Conservation (phyloP, 2,888 invertebrate genomes). For the Trachelus stipa region DNA sequence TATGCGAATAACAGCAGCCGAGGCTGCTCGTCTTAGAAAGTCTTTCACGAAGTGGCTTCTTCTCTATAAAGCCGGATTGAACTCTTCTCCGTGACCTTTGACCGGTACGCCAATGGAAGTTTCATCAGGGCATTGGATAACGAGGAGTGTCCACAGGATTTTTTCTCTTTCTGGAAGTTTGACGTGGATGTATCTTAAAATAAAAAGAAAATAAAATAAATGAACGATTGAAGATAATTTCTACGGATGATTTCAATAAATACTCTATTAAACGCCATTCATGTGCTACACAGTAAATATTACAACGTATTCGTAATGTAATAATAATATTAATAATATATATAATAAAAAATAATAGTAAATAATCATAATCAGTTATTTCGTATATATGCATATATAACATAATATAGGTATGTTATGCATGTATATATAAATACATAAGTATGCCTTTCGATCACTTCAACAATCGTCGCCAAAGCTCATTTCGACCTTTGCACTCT, state of each 20-base stretch:
- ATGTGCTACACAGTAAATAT: slow-evolving; percentile 49
- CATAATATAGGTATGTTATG: neutral
- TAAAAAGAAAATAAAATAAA: too few relatives aligned
- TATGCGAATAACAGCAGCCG: slow-evolving; percentile 6
- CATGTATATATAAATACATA: slow-evolving; percentile 1
- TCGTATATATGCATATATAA: too few relatives aligned
- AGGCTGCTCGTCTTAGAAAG: neutral
- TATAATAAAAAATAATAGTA: slow-evolving; percentile 35
- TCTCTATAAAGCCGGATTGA: too few relatives aligned
- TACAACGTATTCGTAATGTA: slow-evolving; percentile 44
- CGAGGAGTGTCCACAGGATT: too few relatives aligned
- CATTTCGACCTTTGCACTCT: slow-evolving; percentile 1
- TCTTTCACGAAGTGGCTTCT: neutral
- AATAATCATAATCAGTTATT: slow-evolving; percentile 32
- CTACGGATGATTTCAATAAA: slow-evolving; percentile 47
- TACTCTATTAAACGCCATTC: slow-evolving; percentile 51
- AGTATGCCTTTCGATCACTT: slow-evolving; percentile 9
- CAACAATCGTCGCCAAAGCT: neutral
- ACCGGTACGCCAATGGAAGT: neutral
- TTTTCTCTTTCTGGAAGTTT: too few relatives aligned
- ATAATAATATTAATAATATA: slow-evolving; percentile 36
- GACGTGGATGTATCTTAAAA: neutral
- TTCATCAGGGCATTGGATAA: too few relatives aligned
- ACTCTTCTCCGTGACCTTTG: slow-evolving; percentile 4
- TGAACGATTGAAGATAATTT: neutral